A percentile compares a stretch with the other conserved stretches of the same genome.
phyloP scores from a whole-genome alignment of 2,113 vertebrate species.

The Pseudolaguvia tuberculata region DNA sequence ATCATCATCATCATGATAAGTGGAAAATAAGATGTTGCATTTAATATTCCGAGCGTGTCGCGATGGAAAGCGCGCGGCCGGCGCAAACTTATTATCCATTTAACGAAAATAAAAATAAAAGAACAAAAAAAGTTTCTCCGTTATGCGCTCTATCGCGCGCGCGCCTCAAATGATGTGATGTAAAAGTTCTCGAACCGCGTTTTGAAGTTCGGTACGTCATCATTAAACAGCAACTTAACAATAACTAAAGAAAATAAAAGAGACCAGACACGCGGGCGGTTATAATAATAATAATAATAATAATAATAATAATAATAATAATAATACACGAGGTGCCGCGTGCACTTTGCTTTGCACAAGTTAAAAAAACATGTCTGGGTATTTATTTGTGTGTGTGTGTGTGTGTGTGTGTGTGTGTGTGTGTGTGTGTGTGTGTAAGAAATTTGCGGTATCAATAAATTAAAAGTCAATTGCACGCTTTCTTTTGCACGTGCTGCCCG shows the following conservation, averaged over 20 bases:
- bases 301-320: slow-evolving; percentile 5
- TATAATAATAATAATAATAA: not conserved
- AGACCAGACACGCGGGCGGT: not conserved
- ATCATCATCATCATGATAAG: too few relatives aligned
- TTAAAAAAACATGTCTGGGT: not conserved
- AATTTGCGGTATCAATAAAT: too few relatives aligned
- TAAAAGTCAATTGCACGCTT: too few relatives aligned
- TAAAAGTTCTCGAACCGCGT: not conserved
- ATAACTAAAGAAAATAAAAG: not conserved
- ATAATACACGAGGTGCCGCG: slow-evolving; percentile 2
- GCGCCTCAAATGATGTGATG: too few relatives aligned
- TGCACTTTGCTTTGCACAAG: not conserved
- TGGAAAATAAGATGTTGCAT: not conserved
- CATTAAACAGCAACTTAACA: not conserved
- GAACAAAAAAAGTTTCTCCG: not conserved
- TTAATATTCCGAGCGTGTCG: not conserved
- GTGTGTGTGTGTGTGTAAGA: too few relatives aligned
- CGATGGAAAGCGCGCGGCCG: not conserved
- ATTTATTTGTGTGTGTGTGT: too few relatives aligned
- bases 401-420: too few relatives aligned
- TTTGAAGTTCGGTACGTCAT: not conserved
- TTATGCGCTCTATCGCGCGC: not conserved
- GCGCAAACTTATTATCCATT: too few relatives aligned
- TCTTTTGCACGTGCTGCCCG: too few relatives aligned
- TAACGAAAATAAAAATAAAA: not conserved